phyloP scores from a whole-genome alignment of 2,113 vertebrate genomes.

The Erinaceus europaeus region DNA sequence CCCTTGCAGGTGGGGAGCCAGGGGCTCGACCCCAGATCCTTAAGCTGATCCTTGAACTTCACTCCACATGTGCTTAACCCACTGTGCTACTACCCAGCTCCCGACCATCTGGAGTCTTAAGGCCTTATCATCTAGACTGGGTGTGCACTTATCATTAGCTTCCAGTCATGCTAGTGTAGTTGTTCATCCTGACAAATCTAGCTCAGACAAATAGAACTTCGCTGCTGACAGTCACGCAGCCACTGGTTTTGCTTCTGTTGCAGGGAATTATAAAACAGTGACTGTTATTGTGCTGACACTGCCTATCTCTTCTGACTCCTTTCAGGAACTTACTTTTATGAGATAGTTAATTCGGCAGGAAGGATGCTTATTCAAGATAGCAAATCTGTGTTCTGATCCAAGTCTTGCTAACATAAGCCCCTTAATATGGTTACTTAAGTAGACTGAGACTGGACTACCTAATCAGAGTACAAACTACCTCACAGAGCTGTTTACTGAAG shows the following conservation, averaged over 20 bases:
- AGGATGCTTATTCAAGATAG: neutral
- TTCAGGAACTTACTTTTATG: neutral
- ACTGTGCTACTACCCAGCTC: no score
- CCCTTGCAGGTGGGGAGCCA: no score
- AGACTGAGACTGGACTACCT: neutral
- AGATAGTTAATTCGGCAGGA: neutral
- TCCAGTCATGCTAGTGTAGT: neutral
- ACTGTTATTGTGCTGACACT: neutral
- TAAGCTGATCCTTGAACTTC: no score
- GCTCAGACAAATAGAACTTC: neutral
- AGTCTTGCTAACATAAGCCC: neutral
- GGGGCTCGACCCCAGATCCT: no score
- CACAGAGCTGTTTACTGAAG: neutral
- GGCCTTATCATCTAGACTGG: no score
- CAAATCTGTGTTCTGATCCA: neutral
- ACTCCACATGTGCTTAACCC: no score
- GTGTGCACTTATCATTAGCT: neutral
- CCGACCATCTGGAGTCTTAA: no score
- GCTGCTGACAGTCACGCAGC: neutral
- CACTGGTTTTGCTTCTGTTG: neutral
- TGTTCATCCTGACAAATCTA: neutral
- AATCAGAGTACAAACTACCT: neutral
- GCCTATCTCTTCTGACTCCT: neutral
- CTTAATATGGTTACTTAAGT: neutral
- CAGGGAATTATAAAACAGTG: neutral